Evolutionary conservation across 2,797 vertebrate species (phyloP), one percentile per base, ranked within the genome.

Genomic region (Arctocebus calabarensis): DNA sequence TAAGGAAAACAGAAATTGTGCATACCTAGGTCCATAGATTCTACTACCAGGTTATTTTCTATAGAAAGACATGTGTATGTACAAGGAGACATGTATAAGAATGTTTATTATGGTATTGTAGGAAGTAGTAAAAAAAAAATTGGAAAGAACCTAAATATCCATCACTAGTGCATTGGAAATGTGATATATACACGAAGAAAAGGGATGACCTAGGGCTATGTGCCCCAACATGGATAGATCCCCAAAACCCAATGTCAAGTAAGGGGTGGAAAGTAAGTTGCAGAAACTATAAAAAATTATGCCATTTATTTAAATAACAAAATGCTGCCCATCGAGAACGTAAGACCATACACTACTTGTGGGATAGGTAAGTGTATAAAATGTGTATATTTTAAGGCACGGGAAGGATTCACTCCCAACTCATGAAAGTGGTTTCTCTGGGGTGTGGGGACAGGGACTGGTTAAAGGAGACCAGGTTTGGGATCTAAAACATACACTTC

Each of bases 301-400:
- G 16, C 29, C 23, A 70, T 84, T 92, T 59, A 84, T 88, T 88
- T 59, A 94, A 92, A 88, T 85, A 85, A 85, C 22, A 92, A 85
- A 87, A 83, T 66, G 40, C 40, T 27, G n/a, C 34, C 25, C 22
- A 82, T 45, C 37, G 37, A 91, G 43, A 89, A 94, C 79, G 20
- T 6, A 71, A 75, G 70, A 43, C 20, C 85, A 1, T 52, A 17
- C 64, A 13, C 88, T 86, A 79, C 32, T 68, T 86, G 29, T 92
- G 68, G n/a, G 17, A n/a, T 61, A 43, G 8, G 11, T 37, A 64
- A 74, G 25, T 75, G 5, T 68, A 61, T 61, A 89, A 66, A 79
- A 61, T 2, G 0, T 73, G 37, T 27, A 8, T 40, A 43, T 87
- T 95, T 87, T 81, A 48, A 79, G 84, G 45, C 13, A n/a, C 14